Conservation (phyloP, 2,797 vertebrate species). For the Bovichtus variegatus region DNA sequence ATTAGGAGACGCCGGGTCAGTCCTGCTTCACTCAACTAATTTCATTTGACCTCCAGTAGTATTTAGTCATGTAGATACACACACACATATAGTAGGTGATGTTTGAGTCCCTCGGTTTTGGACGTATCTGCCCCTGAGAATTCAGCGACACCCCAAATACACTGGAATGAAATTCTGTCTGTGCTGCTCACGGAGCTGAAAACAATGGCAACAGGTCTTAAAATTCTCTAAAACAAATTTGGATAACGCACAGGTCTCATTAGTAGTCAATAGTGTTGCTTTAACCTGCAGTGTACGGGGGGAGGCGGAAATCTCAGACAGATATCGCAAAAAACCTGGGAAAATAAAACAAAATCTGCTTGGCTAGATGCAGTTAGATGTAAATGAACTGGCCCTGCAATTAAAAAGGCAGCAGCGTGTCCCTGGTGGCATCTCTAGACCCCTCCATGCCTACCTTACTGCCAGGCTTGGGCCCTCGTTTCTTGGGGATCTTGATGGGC, state of each 20-base stretch:
- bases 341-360: not conserved
- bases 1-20: not conserved
- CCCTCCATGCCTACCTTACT: constrained; percentile 88
- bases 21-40: not conserved
- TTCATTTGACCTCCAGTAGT: not conserved
- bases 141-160: not conserved
- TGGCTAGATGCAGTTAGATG: not conserved
- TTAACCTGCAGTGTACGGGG: not conserved
- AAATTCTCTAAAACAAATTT: not conserved
- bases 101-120: not conserved
- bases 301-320: not conserved
- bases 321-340: not conserved
- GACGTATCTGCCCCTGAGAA: not conserved
- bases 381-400: not conserved
- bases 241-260: not conserved
- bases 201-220: not conserved
- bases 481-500: constrained; percentile 96
- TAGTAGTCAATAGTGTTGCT: not conserved
- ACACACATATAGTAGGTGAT: not conserved
- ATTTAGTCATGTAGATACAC: not conserved
- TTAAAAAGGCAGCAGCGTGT: not conserved
- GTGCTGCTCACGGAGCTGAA: not conserved
- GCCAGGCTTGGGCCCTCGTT: constrained; percentile 97
- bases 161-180: not conserved
- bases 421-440: not conserved